These are phyloP conservation scores for Danaus plexippus DNA, from an alignment of 1,140 invertebrate species.

Conservation along the genomic window DNA sequence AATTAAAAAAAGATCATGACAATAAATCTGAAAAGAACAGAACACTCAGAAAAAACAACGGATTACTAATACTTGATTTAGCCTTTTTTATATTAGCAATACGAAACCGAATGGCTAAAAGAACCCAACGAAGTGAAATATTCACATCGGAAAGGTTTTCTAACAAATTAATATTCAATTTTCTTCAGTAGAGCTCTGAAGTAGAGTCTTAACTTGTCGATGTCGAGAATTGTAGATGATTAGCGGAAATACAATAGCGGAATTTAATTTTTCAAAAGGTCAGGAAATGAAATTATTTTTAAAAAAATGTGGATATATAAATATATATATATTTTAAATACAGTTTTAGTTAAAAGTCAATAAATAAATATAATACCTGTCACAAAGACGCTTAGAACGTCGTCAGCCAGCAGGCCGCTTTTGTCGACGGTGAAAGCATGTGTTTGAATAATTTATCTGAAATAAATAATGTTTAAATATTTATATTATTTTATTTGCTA, in stretches of 20 bases:
- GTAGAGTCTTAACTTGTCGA: conserved; percentile 35
- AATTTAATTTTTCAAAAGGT: too few species aligned
- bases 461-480: conserved; percentile 24
- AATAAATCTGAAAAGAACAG: too few species aligned
- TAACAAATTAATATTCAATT: conserved; percentile 48
- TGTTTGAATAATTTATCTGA: conserved; percentile 47
- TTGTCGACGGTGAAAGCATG: conserved; percentile 61
- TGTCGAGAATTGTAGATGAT: conserved; percentile 33
- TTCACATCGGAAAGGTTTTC: conserved; percentile 32
- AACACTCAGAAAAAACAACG: too few species aligned
- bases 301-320: too few species aligned
- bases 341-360: too few species aligned
- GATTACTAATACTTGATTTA: conserved; percentile 10
- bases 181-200: conserved; percentile 19
- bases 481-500: too few species aligned
- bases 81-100: conserved; percentile 16
- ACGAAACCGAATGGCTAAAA: conserved; percentile 20
- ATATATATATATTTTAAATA: too few species aligned
- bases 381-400: conserved; percentile 60
- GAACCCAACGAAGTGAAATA: conserved; percentile 15
- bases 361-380: conserved; percentile 38
- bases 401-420: conserved; percentile 64
- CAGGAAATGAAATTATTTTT: too few species aligned
- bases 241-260: conserved; percentile 16
- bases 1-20: too few species aligned